These are phyloP conservation scores for Eristalinus aeneus DNA, from an alignment of 2,888 invertebrate species.

Conservation along the genomic window DNA sequence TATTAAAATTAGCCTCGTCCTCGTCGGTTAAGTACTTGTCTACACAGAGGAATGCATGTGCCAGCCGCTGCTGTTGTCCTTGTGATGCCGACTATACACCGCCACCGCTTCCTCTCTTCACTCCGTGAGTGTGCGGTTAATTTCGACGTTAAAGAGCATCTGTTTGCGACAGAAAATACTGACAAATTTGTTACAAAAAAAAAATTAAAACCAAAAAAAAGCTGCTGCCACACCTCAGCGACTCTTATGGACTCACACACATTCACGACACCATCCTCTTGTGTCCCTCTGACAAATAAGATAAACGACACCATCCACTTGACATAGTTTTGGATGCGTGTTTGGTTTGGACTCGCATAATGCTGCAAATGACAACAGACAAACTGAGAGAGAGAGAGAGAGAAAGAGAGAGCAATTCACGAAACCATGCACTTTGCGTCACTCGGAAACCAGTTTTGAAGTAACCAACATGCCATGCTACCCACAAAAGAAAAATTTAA, in stretches of 20 bases:
- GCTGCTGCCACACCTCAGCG: conserved; percentile 38
- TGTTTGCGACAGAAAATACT: conserved; percentile 54
- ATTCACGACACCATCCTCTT: conserved; percentile 36
- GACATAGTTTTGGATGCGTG: conserved; percentile 57
- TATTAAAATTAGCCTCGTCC: not conserved
- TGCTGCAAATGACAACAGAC: not conserved
- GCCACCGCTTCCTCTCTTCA: not conserved
- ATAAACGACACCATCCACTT: conserved; percentile 63
- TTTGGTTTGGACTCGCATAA: not conserved
- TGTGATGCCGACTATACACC: conserved; percentile 6
- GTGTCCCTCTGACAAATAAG: conserved; percentile 31
- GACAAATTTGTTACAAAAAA: conserved; percentile 51
- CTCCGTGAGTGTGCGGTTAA: conserved; percentile 32
- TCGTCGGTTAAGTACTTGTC: not conserved
- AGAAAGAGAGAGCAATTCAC: not conserved
- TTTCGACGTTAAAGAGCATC: conserved; percentile 53
- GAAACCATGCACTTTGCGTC: conserved; percentile 24
- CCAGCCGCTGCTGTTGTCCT: conserved; percentile 15
- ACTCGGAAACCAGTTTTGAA: conserved; percentile 9
- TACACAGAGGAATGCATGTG: not conserved
- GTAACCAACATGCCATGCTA: not conserved
- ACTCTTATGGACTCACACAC: not conserved
- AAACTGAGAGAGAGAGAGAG: not conserved
- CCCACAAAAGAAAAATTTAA: conserved; percentile 13
- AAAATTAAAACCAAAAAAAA: too few species aligned